These are phyloP conservation scores for Acrocephalus arundinaceus DNA, from an alignment of 2,113 vertebrate genomes.

Conservation along the genomic window DNA sequence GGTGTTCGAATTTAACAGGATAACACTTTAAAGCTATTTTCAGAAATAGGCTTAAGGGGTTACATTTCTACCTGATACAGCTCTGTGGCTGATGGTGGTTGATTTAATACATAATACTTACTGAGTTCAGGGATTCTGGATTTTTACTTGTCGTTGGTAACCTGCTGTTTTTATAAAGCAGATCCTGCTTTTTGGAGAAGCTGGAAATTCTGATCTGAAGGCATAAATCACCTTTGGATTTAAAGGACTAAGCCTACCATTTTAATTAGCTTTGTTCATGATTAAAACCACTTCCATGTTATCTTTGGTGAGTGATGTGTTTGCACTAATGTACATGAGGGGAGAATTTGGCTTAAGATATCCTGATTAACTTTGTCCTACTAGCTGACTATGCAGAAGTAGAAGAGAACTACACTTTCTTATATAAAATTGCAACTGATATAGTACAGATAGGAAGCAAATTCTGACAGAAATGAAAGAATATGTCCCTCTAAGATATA, in stretches of 20 bases:
- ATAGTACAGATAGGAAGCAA: not conserved
- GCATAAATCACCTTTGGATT: not conserved
- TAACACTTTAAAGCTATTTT: slow-evolving; percentile 13
- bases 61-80: not conserved
- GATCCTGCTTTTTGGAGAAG: not conserved
- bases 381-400: not conserved
- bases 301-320: not conserved
- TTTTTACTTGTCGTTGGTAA: not conserved
- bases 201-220: not conserved
- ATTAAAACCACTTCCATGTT: not conserved
- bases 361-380: not conserved
- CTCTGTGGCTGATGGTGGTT: not conserved
- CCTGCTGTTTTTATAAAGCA: not conserved
- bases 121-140: not conserved
- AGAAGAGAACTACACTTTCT: not conserved
- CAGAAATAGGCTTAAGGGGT: not conserved
- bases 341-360: not conserved
- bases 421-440: not conserved
- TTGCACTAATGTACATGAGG: not conserved
- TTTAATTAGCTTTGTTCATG: not conserved
- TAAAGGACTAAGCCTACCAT: not conserved
- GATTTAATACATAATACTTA: not conserved
- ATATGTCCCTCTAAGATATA: not conserved
- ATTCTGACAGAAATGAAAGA: not conserved
- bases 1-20: not conserved